A percentile compares a stretch with the other conserved stretches of the same genome.
Evolutionary conservation across 1,140 invertebrate species (phyloP).

Genomic region (Orussus abietinus): DNA sequence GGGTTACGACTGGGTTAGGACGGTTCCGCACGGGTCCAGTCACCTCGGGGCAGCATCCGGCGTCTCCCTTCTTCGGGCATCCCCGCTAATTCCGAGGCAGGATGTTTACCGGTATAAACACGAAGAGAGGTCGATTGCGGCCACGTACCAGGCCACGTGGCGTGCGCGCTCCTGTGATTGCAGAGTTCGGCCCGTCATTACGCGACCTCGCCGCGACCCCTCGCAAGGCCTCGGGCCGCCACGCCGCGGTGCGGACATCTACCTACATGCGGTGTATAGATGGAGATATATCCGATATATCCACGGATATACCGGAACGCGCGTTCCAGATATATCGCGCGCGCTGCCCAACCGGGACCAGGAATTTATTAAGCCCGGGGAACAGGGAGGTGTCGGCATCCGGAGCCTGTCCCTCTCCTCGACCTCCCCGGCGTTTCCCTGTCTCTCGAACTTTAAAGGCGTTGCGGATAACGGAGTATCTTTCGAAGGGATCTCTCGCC

Average conservation of each 20-base stretch:
- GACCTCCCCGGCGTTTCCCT: conserved; percentile 25
- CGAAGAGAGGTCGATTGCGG: conserved; percentile 24
- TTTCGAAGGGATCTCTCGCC: conserved; percentile 39
- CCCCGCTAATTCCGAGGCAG: too few relatives aligned
- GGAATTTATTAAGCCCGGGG: conserved; percentile 28
- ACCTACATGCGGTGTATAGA: conserved; percentile 19
- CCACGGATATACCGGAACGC: conserved; percentile 25
- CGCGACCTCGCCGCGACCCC: conserved; percentile 42
- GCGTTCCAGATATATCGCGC: conserved; percentile 26
- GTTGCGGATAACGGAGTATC: conserved; percentile 41
- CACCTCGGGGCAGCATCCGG: too few relatives aligned
- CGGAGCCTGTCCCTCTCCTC: conserved; percentile 11
- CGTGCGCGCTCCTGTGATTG: conserved; percentile 49
- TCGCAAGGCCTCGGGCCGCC: conserved; percentile 40
- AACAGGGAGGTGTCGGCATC: conserved; percentile 29
- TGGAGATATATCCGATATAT: conserved; percentile 8
- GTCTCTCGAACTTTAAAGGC: conserved; percentile 31
- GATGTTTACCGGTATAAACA: conserved; percentile 8
- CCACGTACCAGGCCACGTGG: conserved; percentile 39
- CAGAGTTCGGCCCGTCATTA: conserved; percentile 48
- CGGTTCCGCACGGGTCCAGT: too few relatives aligned
- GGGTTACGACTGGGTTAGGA: too few relatives aligned
- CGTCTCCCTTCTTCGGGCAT: too few relatives aligned
- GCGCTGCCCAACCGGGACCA: conserved; percentile 19
- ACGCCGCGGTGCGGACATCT: conserved; percentile 17